Evolutionary conservation across 2,888 invertebrate genomes (phyloP).

Genomic region (Muscina levida): DNA sequence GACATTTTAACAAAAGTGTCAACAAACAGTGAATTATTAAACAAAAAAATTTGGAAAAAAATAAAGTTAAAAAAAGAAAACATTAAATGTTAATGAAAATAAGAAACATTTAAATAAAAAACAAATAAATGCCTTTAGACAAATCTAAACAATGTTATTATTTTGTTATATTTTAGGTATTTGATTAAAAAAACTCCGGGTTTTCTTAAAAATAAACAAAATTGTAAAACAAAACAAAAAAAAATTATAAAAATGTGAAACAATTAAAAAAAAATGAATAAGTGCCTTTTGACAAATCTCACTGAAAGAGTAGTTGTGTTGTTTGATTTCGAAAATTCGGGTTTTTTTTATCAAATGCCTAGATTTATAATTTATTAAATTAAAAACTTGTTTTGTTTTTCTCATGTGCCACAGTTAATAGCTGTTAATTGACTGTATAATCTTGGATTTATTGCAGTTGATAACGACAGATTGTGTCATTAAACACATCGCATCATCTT

Average conservation of each 20-base stretch:
- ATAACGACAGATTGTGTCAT: conserved; percentile 36
- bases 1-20: too few species aligned
- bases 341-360: too few species aligned
- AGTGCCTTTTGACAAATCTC: not conserved
- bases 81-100: too few species aligned
- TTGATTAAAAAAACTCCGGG: too few species aligned
- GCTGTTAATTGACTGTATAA: conserved; percentile 22
- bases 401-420: not conserved
- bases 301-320: too few species aligned
- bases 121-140: too few species aligned
- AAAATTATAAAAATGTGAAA: not conserved
- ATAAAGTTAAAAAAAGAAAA: too few species aligned
- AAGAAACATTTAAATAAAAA: too few species aligned
- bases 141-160: too few species aligned
- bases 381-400: not conserved
- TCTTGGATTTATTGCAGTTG: conserved; percentile 60
- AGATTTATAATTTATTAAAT: not conserved
- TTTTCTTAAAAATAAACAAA: not conserved
- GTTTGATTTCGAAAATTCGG: not conserved
- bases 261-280: conserved; percentile 1
- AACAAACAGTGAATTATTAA: too few species aligned
- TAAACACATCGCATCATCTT: not conserved
- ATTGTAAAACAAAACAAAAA: not conserved
- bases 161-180: too few species aligned
- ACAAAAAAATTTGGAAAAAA: too few species aligned